These are phyloP conservation scores for Eclectus roratus DNA, from an alignment of 2,113 vertebrate species.

Conservation along the genomic window DNA sequence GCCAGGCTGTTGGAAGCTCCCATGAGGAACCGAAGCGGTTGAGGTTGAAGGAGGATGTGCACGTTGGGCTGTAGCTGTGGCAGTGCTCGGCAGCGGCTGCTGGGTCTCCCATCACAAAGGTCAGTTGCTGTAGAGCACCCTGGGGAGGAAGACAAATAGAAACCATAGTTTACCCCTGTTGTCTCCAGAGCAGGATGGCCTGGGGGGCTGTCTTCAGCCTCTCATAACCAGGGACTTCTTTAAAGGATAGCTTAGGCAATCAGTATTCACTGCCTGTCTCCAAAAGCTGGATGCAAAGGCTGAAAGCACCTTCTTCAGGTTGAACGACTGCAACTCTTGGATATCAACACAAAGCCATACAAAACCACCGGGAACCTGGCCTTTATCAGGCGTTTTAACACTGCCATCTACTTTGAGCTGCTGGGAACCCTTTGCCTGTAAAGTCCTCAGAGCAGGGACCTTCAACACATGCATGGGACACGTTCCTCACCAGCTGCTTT, in stretches of 20 bases:
- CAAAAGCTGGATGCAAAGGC: neutral
- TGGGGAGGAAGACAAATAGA: slow-evolving; percentile 40
- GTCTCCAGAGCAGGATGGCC: neutral
- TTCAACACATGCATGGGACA: neutral
- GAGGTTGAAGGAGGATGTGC: neutral
- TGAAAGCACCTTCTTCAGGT: neutral
- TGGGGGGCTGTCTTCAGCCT: neutral
- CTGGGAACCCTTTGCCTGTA: neutral
- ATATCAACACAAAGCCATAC: neutral
- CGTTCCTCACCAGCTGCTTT: neutral
- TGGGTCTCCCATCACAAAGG: slow-evolving; percentile 81
- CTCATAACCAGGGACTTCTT: neutral
- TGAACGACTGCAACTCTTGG: neutral
- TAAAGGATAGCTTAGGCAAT: neutral
- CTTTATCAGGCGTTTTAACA: neutral
- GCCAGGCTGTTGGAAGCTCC: neutral
- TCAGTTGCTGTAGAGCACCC: slow-evolving; percentile 83
- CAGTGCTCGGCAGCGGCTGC: slow-evolving; percentile 76
- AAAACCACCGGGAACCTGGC: too few relatives aligned
- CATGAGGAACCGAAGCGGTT: neutral
- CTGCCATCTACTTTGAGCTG: neutral
- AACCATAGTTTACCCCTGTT: neutral
- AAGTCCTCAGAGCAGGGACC: neutral
- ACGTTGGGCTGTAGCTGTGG: slow-evolving; percentile 52
- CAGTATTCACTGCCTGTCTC: neutral